Evolutionary conservation across 2,888 invertebrate species (phyloP), one percentile per base, ranked within the genome.

Genomic region (Euspilapteryx auroguttella): DNA sequence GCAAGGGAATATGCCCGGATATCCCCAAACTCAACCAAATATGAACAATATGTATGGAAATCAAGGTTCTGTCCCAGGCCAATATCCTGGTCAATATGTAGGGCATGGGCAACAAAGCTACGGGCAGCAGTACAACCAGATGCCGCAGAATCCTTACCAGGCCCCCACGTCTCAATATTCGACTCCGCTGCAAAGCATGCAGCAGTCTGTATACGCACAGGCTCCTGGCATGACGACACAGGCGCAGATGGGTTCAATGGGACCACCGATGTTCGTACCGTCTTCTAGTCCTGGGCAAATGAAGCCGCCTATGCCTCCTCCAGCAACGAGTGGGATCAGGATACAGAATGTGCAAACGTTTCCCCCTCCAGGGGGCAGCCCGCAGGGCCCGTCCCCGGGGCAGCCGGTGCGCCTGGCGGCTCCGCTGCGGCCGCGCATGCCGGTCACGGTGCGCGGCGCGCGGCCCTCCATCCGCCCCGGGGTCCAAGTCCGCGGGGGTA

Each of bases 281-380:
- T 42, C 53, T 2, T 56, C 65, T 0, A 69, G 66, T 37, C 58
- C 73, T 0, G 49, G 55, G 10, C 53, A 47, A 15, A 61, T 66
- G 57, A 69, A 63, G 38, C 49, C 55, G 13, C 56, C 55, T 3
- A 17, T 31, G 24, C 21, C 21, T 3, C 21, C 41, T 2, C 10
- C 31, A 2, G 22, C 32, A 13, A 8, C 30, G 25, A 56, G 51
- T 29, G 52, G 49, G 9, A 46, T 73, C 14, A 57, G 56, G 34
- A 71, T 73, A 44, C 73, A 73, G 34, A 69, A 68, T 17, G 62
- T 75, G 7, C 71, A 75, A 42, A 68, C 65, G 0, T 73, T 71
- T 35, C 45, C 58, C 7, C 56, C 69, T 1, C n/a, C n/a, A n/a
- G n/a, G n/a, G n/a, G n/a, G n/a, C n/a, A n/a, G n/a, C n/a, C n/a